Conservation (phyloP, 53 echinoderm and acorn worm genomes). For the Actinopyga echinites region DNA sequence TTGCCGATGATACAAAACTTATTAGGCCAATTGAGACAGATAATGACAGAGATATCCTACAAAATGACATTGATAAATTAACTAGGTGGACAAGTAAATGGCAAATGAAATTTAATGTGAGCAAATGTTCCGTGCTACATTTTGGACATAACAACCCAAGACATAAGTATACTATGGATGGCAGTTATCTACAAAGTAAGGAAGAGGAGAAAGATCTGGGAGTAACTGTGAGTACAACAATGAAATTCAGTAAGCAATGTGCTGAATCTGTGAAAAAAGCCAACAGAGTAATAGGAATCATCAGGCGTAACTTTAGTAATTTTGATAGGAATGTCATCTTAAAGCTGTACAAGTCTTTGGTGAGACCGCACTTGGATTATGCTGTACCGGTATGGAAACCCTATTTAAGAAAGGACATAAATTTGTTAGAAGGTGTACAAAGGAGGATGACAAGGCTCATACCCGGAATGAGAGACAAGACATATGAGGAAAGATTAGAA, state of each 20-base stretch:
- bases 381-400: not conserved
- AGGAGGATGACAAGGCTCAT: too few relatives aligned
- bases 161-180: not conserved
- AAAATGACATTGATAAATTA: not conserved
- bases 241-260: slow-evolving; percentile 23
- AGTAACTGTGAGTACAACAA: not conserved
- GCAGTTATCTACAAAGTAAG: not conserved
- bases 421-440: too few relatives aligned
- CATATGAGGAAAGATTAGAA: too few relatives aligned
- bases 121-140: not conserved
- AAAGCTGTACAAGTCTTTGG: not conserved
- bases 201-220: not conserved
- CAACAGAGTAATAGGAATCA: slow-evolving; percentile 11
- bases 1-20: too few relatives aligned
- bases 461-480: slow-evolving; percentile 3
- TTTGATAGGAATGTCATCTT: not conserved
- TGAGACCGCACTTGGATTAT: not conserved
- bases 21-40: too few relatives aligned
- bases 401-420: not conserved
- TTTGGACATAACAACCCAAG: too few relatives aligned
- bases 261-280: slow-evolving; percentile 14
- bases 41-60: not conserved
- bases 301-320: not conserved
- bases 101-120: not conserved
- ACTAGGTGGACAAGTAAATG: not conserved